Conservation (phyloP, 1,140 invertebrate genomes). For the Papilio aristodemus region DNA sequence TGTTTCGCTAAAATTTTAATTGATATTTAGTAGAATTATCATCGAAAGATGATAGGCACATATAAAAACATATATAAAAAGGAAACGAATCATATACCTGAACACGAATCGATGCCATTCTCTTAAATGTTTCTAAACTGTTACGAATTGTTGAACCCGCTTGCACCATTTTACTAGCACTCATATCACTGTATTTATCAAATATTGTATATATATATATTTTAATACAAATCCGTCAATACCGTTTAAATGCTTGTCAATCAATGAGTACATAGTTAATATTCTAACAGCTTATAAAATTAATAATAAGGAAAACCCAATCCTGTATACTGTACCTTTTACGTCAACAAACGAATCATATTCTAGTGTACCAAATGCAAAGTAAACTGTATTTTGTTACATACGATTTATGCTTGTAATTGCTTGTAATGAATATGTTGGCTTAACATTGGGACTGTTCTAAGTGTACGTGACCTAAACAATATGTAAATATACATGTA, state of each 20-base stretch:
- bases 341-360: not conserved
- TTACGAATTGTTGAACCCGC: conserved; percentile 42
- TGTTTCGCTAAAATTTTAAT: too few relatives aligned
- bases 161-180: conserved; percentile 47
- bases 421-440: not conserved
- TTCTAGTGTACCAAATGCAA: not conserved
- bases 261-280: not conserved
- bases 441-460: not conserved
- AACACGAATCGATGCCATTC: conserved; percentile 43
- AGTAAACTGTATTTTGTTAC: not conserved
- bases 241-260: not conserved
- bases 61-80: too few relatives aligned
- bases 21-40: too few relatives aligned
- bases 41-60: too few relatives aligned
- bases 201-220: too few relatives aligned
- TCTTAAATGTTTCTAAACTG: conserved; percentile 52
- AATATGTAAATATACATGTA: not conserved
- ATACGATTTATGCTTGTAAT: not conserved
- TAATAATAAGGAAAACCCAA: conserved; percentile 7
- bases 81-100: not conserved
- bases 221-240: not conserved
- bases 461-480: not conserved
- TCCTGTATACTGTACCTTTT: conserved; percentile 3
- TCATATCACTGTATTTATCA: not conserved
- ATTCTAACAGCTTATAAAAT: conserved; percentile 2